Conservation (phyloP, 2,888 invertebrate genomes). For the Eupithecia vulgata region DNA sequence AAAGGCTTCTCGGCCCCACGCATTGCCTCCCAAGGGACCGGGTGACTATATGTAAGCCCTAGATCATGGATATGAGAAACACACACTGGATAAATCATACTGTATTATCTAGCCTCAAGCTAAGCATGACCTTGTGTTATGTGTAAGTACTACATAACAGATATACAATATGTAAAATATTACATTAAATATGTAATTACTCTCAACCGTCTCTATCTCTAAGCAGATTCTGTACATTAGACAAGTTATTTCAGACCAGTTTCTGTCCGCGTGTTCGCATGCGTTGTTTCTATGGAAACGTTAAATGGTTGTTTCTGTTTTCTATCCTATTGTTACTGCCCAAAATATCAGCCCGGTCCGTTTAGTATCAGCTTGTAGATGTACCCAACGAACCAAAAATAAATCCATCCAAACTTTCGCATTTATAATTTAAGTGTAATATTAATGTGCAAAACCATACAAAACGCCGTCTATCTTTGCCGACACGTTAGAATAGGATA, state of each 20-base stretch:
- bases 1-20: too few species aligned
- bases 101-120: too few species aligned
- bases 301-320: neutral
- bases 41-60: too few species aligned
- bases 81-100: too few species aligned
- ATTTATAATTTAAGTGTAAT: too few species aligned
- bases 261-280: neutral
- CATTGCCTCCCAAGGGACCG: too few species aligned
- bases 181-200: too few species aligned
- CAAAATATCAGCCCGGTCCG: neutral
- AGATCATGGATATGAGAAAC: too few species aligned
- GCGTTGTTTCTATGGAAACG: neutral
- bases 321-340: neutral
- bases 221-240: neutral
- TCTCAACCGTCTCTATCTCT: neutral
- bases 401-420: neutral
- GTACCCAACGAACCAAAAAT: neutral
- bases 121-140: too few species aligned
- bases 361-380: neutral
- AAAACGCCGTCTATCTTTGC: neutral
- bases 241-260: neutral
- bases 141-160: too few species aligned
- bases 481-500: neutral
- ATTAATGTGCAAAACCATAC: neutral
- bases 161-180: too few species aligned